These are phyloP conservation scores for Electrophaes corylata DNA, from an alignment of 2,888 invertebrate species.

Conservation along the genomic window DNA sequence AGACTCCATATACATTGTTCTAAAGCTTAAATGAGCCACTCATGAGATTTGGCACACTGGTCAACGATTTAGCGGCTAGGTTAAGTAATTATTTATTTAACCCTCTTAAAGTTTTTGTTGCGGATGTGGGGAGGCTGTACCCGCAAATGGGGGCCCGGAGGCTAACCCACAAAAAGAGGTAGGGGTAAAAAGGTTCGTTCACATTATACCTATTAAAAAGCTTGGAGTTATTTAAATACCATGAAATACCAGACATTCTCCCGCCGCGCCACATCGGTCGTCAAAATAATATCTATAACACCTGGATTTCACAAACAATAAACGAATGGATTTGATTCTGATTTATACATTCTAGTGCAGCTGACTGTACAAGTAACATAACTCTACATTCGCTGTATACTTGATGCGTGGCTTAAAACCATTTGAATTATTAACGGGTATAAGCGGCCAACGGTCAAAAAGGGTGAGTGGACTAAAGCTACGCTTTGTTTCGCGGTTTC, in stretches of 20 bases:
- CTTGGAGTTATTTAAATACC: too few relatives aligned
- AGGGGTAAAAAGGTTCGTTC: too few relatives aligned
- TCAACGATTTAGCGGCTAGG: slow-evolving; percentile 21
- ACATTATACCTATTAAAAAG: too few relatives aligned
- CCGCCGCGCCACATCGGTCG: too few relatives aligned
- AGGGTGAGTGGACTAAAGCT: slow-evolving; percentile 1
- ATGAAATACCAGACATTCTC: too few relatives aligned
- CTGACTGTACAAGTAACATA: too few relatives aligned
- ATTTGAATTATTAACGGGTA: slow-evolving; percentile 38
- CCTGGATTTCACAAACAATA: too few relatives aligned
- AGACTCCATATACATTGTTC: too few relatives aligned
- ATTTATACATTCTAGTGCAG: too few relatives aligned
- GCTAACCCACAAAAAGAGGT: background rate
- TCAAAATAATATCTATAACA: too few relatives aligned
- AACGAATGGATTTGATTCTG: too few relatives aligned
- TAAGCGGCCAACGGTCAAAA: slow-evolving; percentile 32
- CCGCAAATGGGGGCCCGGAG: slow-evolving; percentile 2
- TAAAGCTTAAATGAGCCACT: background rate
- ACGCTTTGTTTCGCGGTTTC: background rate
- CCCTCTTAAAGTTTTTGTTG: slow-evolving; percentile 33
- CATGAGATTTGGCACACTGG: slow-evolving; percentile 11
- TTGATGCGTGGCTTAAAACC: slow-evolving; percentile 33
- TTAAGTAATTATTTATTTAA: slow-evolving; percentile 39
- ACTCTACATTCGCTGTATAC: slow-evolving; percentile 37
- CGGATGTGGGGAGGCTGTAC: slow-evolving; percentile 26